A percentile compares a stretch with the other conserved stretches of the same genome.
phyloP scores from a whole-genome alignment of 2,888 invertebrate genomes.

The Andrena marginata region DNA sequence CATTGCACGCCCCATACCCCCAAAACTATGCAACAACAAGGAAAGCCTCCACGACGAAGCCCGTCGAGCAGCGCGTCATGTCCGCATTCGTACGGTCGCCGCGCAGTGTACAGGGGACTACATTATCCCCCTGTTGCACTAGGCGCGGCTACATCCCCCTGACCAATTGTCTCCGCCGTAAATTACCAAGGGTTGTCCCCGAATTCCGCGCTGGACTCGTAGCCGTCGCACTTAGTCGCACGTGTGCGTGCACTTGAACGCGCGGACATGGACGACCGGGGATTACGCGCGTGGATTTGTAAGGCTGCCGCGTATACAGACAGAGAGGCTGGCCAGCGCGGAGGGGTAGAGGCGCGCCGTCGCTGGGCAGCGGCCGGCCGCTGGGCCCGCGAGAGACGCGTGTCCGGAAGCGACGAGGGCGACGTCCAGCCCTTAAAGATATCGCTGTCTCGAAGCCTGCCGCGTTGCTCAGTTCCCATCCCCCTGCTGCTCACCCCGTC shows the following conservation, averaged over 20 bases:
- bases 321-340: not conserved
- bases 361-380: not conserved
- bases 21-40: not conserved
- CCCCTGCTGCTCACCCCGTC: not conserved
- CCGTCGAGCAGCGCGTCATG: constrained; percentile 30
- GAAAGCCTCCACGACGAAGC: constrained; percentile 29
- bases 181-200: constrained; percentile 67
- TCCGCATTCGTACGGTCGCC: constrained; percentile 47
- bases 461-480: not conserved
- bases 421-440: constrained; percentile 7
- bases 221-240: constrained; percentile 66
- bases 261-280: constrained; percentile 53
- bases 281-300: constrained; percentile 64
- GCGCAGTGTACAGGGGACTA: constrained; percentile 55
- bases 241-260: constrained; percentile 67
- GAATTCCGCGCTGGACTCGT: constrained; percentile 63
- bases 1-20: too few species aligned
- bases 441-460: not conserved
- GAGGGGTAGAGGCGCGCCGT: not conserved
- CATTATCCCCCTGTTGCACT: constrained; percentile 64
- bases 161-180: constrained; percentile 70
- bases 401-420: not conserved
- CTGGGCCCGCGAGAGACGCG: not conserved
- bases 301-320: constrained; percentile 39
- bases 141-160: constrained; percentile 47